phyloP scores from a whole-genome alignment of 2,888 invertebrate species.

The Reticulitermes lucifugus region DNA sequence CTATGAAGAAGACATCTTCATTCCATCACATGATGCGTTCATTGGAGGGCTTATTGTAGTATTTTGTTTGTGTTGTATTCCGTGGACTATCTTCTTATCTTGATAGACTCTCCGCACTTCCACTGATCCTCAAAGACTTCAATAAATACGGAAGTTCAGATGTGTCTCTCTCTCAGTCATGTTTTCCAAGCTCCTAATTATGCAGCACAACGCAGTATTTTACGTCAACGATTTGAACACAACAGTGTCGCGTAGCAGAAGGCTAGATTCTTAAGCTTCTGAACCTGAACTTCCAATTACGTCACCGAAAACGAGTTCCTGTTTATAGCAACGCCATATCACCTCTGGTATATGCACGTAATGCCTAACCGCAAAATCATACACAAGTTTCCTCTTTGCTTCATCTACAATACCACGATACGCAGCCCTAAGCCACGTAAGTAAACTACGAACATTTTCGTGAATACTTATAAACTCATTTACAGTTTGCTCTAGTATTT shows the following conservation, averaged over 20 bases:
- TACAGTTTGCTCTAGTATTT: not conserved
- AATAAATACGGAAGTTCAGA: no score
- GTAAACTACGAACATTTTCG: not conserved
- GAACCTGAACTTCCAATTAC: not conserved
- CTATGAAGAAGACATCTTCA: no score
- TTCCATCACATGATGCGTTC: no score
- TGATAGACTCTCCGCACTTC: no score
- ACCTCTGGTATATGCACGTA: not conserved
- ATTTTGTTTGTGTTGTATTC: no score
- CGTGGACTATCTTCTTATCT: no score
- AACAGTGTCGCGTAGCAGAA: not conserved
- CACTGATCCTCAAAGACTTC: no score
- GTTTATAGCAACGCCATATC: not conserved
- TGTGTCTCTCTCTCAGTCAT: no score
- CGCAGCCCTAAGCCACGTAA: not conserved
- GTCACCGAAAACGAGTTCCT: not conserved
- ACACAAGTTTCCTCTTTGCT: not conserved
- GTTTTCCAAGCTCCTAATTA: no score
- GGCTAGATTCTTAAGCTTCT: not conserved
- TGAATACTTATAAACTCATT: conserved; percentile 25
- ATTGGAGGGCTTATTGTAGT: no score
- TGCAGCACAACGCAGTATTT: no score
- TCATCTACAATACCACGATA: not conserved
- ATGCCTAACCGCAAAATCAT: not conserved
- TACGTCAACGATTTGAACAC: not conserved